Evolutionary conservation across 2,797 vertebrate genomes (phyloP), one percentile per base, ranked within the genome.

Genomic region (Dendrocincla fuliginosa): DNA sequence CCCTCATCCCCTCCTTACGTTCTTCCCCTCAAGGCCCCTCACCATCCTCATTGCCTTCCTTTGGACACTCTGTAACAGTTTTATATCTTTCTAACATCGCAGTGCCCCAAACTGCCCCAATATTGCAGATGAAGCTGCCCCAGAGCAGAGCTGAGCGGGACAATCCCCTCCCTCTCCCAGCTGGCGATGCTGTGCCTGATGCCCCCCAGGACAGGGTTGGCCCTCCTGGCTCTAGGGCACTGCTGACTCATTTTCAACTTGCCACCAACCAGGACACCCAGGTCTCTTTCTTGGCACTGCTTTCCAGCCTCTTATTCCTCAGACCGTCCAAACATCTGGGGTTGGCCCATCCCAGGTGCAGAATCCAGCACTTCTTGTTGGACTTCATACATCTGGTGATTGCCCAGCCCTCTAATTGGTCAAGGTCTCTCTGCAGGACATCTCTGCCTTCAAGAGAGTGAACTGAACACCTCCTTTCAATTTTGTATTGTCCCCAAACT

Each of bases 151-250:
- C 30, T 44, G 20, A n/a, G 41, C 3, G 1, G 30, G 30, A 64
- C 41, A 64, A 44, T n/a, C 30, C 41, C 30, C 41, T n/a, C 41
- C 10, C 41, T 23, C 0, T 1, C 15, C 4, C 2, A 1, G 20
- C 30, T 64, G 61, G 4, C 2, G 5, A n/a, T 42, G 60, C 28
- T 63, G 20, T 22, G 41, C 60, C 14, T 32, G 20, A 32, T 63
- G 60, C 5, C 14, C 25, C 28, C 30, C 60, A 23, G 60, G 39
- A 63, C 20, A 32, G 4, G 30, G 14, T 8, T 42, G 39, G 13
- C 7, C 19, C 19, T 63, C 20, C 60, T 63, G 60, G 39, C 39
- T 23, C 14, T 39, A 42, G 39, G 14, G 39, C 39, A 42, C 60
- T 63, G 60, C 39, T 32, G 39, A 16, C 28, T 63, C 20, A 11